Conservation (phyloP, 2,888 invertebrate species). For the Athalia cordata region DNA sequence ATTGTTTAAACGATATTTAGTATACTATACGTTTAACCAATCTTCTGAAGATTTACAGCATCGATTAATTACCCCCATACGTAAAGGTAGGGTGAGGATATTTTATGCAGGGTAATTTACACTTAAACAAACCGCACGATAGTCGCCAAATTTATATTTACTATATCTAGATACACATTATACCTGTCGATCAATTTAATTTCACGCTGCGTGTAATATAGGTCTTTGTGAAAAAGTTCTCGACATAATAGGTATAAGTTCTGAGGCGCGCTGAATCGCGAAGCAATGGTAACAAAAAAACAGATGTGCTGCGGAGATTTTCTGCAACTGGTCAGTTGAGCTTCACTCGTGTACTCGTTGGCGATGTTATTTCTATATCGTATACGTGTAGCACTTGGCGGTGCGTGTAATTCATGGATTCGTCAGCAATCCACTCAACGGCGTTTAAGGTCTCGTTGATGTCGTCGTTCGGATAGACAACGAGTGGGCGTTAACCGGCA, state of each 20-base stretch:
- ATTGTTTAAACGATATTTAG: too few relatives aligned
- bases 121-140: background rate
- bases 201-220: constrained; percentile 11
- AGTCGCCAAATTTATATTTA: background rate
- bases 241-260: background rate
- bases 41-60: too few relatives aligned
- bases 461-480: background rate
- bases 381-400: constrained; percentile 20
- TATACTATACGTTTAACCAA: too few relatives aligned
- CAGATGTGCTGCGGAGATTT: background rate
- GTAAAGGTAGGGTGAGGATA: background rate
- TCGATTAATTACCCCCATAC: background rate
- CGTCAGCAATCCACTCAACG: constrained; percentile 10
- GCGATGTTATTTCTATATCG: background rate
- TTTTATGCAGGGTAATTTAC: constrained; percentile 5
- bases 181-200: constrained; percentile 35
- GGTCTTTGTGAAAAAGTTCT: constrained; percentile 3
- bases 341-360: background rate
- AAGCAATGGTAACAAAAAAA: background rate
- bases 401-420: constrained; percentile 8
- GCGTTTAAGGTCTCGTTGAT: constrained; percentile 22
- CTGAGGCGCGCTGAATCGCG: too few relatives aligned
- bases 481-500: too few relatives aligned
- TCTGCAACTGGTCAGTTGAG: background rate
- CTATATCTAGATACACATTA: background rate